These are phyloP conservation scores for Hermodice carunculata DNA, from an alignment of 2,888 invertebrate genomes.

Conservation along the genomic window DNA sequence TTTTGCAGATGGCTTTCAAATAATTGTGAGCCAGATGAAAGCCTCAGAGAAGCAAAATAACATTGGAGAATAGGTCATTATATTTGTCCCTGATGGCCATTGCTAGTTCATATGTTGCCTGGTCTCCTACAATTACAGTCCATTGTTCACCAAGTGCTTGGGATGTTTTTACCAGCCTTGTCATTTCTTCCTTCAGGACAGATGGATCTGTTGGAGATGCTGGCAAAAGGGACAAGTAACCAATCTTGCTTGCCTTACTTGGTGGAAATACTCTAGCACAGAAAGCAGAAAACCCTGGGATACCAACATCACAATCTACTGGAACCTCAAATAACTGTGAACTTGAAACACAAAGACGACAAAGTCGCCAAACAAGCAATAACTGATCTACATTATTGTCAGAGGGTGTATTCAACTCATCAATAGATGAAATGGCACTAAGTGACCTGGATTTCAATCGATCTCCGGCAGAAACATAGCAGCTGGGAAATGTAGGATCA, in stretches of 20 bases:
- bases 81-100: slow-evolving; percentile 1
- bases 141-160: slow-evolving; percentile 10
- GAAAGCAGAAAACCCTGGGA: slow-evolving; percentile 19
- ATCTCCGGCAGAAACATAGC: too few relatives aligned
- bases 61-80: background rate
- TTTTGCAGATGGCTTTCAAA: slow-evolving; percentile 8
- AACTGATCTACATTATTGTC: too few relatives aligned
- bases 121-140: slow-evolving; percentile 8
- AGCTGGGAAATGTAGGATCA: too few relatives aligned
- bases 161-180: slow-evolving; percentile 16
- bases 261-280: slow-evolving; percentile 9
- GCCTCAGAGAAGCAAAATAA: slow-evolving; percentile 9
- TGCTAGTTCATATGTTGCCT: slow-evolving; percentile 14
- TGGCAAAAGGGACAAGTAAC: slow-evolving; percentile 13
- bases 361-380: too few relatives aligned
- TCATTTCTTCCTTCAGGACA: slow-evolving; percentile 13
- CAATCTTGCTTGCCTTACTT: slow-evolving; percentile 6
- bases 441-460: too few relatives aligned
- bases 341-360: background rate
- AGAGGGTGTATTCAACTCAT: too few relatives aligned
- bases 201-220: slow-evolving; percentile 16
- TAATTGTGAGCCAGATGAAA: slow-evolving; percentile 22
- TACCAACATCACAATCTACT: background rate
- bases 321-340: background rate
- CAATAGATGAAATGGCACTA: too few relatives aligned